Percentiles rank a stretch among this genome's conserved stretches.
phyloP scores from a whole-genome alignment of 2,888 invertebrate genomes.

The Eulithis testata region DNA sequence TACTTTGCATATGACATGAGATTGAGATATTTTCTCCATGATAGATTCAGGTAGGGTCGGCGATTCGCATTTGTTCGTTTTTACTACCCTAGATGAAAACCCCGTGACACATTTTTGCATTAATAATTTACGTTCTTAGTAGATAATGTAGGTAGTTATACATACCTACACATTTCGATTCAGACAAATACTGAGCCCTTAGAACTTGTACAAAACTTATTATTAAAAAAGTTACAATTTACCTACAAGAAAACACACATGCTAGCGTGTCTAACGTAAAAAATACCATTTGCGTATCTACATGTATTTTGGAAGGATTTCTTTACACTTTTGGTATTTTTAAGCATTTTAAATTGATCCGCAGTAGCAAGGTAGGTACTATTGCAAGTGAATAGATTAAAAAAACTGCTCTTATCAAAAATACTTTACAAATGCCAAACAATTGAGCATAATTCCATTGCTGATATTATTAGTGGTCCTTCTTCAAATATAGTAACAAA shows the following conservation, averaged over 20 bases:
- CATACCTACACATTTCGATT: not conserved
- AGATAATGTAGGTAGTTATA: not conserved
- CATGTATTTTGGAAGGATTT: not conserved
- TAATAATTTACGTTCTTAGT: not conserved
- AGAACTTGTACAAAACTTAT: not conserved
- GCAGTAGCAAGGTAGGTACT: not conserved
- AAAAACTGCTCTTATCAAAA: slow-evolving; percentile 18
- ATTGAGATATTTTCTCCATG: too few species aligned
- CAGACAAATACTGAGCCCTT: not conserved
- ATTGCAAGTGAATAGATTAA: slow-evolving; percentile 5
- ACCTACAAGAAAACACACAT: not conserved
- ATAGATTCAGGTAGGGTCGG: too few species aligned
- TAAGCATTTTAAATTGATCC: not conserved
- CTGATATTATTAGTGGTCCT: slow-evolving; percentile 15
- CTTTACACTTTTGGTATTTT: not conserved
- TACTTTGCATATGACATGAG: not conserved
- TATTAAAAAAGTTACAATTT: not conserved
- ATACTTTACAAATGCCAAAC: slow-evolving; percentile 6
- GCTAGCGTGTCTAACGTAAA: slow-evolving; percentile 5
- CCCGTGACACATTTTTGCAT: not conserved
- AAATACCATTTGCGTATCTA: not conserved
- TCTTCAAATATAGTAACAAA: slow-evolving; percentile 10
- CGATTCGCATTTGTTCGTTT: too few species aligned
- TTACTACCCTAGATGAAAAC: too few species aligned
- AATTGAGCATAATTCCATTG: slow-evolving; percentile 23